Base-by-base conservation (phyloP, 2,113 vertebrate genomes). In the Oriolus oriolus region DNA sequence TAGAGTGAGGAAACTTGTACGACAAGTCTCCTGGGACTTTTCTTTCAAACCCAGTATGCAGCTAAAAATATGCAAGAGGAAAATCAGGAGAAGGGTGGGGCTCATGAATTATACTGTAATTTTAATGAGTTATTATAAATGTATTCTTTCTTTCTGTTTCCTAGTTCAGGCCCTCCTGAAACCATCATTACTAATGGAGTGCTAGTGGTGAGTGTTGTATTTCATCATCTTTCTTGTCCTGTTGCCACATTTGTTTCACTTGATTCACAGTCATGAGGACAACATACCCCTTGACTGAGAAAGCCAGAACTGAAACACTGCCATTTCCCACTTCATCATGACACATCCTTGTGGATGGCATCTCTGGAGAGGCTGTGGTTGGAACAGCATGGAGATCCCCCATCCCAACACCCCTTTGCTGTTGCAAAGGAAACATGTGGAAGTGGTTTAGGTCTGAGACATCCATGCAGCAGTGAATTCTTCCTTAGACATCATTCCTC, bases 111-210 rank as follows among this genome's bases (percentile, higher is more conserved):
- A 73, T 16, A 31, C 77, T 50, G 13, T 80, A 91, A 86, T 95
- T 93, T 86, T 19, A 69, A 22, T 64, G 45, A 42, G 54, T 93
- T 79, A 61, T 80, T 95, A 56, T 93, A 94, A 90, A 90, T 27
- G 16, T 49, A 64, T 90, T 95, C 35, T 94, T 94, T 89, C 37
- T 84, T 89, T 93, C 56, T 75, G 31, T 89, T 96, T 97, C 85
- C 59, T 94, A 98, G 97, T 60, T 96, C 91, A 71, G 95, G 96
- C 42, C 87, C 91, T 94, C 68, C 77, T 75, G 97, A 98, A 97
- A 95, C 84, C 47, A 95, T 98, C 60, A 90, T 96, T 87, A 98
- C 95, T 70, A 98, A 98, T 97, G 97, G 97, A 93, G 94, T 97
- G 27, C 74, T 98, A 60, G 96, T 97, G 95, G 97, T 98, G 93